A percentile compares a stretch with the other conserved stretches of the same genome.
These are phyloP conservation scores for Abrostola tripartita DNA, from an alignment of 2,888 invertebrate species.

Conservation along the genomic window DNA sequence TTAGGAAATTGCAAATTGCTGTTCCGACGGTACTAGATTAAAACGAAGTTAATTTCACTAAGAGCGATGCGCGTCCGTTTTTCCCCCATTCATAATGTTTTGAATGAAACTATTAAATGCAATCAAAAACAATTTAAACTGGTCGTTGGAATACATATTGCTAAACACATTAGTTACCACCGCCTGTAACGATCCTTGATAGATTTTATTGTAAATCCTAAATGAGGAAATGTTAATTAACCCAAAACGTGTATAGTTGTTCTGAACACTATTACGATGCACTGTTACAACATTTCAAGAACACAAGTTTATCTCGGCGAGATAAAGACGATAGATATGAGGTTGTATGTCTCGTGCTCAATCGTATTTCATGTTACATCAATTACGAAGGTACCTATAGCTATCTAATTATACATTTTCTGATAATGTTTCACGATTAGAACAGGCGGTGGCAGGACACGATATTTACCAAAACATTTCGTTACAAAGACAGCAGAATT, in stretches of 20 bases:
- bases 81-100: not conserved
- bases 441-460: conserved; percentile 1
- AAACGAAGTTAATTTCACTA: conserved; percentile 7
- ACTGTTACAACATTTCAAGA: conserved; percentile 59
- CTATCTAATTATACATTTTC: conserved; percentile 29
- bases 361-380: conserved; percentile 61
- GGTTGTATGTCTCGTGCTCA: conserved; percentile 63
- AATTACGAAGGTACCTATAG: conserved; percentile 48
- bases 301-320: conserved; percentile 62
- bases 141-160: too few species aligned
- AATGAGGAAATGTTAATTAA: not conserved
- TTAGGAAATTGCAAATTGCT: conserved; percentile 45
- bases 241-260: too few species aligned
- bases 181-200: too few species aligned
- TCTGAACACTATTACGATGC: conserved; percentile 11
- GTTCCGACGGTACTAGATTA: conserved; percentile 17
- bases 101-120: not conserved
- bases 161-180: too few species aligned
- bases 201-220: too few species aligned
- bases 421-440: conserved; percentile 14
- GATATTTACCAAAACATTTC: conserved; percentile 17
- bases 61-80: conserved; percentile 10
- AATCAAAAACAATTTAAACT: not conserved
- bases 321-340: conserved; percentile 67
- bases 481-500: conserved; percentile 21